A percentile compares a stretch with the other conserved stretches of the same genome.
Conservation (phyloP, 2,888 invertebrate species). For the Uropetala carovei region DNA sequence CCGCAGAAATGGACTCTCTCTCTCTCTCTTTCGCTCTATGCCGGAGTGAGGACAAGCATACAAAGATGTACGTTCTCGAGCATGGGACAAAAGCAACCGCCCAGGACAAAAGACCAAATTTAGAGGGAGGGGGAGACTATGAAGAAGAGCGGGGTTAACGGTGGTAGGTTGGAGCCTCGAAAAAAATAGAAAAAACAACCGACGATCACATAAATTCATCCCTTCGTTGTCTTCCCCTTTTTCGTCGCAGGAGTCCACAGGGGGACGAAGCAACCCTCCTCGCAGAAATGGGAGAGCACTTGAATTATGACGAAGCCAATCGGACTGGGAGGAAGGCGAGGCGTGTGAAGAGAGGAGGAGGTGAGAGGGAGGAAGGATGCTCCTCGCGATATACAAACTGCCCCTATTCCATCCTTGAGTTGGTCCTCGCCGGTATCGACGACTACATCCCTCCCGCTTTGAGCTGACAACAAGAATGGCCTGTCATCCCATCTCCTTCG, state of each 20-base stretch:
- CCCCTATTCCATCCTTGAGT: constrained; percentile 14
- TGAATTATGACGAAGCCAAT: constrained; percentile 53
- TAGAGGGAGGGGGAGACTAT: too few species aligned
- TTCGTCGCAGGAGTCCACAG: background rate
- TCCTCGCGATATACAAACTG: background rate
- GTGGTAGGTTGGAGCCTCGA: too few species aligned
- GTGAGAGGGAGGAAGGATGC: background rate
- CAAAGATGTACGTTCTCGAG: too few species aligned
- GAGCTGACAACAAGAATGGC: background rate
- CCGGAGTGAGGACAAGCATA: too few species aligned
- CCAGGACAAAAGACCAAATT: too few species aligned
- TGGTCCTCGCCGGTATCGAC: background rate
- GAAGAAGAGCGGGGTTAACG: too few species aligned
- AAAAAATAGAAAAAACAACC: too few species aligned
- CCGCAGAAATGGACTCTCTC: too few species aligned
- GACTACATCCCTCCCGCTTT: background rate
- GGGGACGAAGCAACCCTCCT: background rate
- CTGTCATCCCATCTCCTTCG: background rate
- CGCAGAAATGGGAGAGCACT: constrained; percentile 13
- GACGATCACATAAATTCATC: too few species aligned
- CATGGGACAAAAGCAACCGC: too few species aligned
- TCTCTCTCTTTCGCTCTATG: too few species aligned
- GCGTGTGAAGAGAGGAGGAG: background rate
- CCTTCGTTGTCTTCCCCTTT: background rate
- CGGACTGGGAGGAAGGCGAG: background rate